These are phyloP conservation scores for Apotomis capreana DNA, from an alignment of 2,888 invertebrate species.

Conservation along the genomic window DNA sequence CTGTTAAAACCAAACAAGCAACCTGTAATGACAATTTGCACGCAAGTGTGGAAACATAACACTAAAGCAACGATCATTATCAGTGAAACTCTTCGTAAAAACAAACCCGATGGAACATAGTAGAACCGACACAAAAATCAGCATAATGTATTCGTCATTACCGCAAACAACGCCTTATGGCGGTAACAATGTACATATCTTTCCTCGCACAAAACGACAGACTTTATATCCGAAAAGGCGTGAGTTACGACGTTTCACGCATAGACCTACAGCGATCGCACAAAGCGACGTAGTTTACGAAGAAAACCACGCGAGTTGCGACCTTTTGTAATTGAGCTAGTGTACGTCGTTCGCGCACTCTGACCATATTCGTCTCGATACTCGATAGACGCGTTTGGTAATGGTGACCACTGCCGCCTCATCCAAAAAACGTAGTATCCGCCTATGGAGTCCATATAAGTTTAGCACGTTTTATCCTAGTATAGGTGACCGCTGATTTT, in stretches of 20 bases:
- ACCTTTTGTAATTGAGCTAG: not conserved
- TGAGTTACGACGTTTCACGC: not conserved
- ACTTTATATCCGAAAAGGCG: not conserved
- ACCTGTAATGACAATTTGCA: not conserved
- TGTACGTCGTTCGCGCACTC: conserved; percentile 48
- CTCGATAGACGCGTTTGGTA: conserved; percentile 57
- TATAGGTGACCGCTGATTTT: conserved; percentile 50
- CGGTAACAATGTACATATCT: conserved; percentile 44
- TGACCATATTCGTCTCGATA: conserved; percentile 61
- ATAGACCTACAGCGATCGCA: not conserved
- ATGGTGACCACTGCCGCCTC: conserved; percentile 51
- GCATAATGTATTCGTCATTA: conserved; percentile 43
- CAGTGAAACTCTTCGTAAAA: not conserved
- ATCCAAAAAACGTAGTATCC: not conserved
- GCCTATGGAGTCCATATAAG: not conserved
- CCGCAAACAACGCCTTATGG: conserved; percentile 23
- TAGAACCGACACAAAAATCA: conserved; percentile 9
- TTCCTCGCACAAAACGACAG: not conserved
- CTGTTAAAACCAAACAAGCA: too few relatives aligned
- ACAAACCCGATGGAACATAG: conserved; percentile 1
- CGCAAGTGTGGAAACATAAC: not conserved
- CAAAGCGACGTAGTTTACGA: not conserved
- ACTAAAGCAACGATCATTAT: not conserved
- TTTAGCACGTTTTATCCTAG: not conserved
- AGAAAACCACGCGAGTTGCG: not conserved